Evolutionary conservation across 2,113 vertebrate genomes (phyloP), one percentile per base, ranked within the genome.

Genomic region (Galeopterus variegatus): DNA sequence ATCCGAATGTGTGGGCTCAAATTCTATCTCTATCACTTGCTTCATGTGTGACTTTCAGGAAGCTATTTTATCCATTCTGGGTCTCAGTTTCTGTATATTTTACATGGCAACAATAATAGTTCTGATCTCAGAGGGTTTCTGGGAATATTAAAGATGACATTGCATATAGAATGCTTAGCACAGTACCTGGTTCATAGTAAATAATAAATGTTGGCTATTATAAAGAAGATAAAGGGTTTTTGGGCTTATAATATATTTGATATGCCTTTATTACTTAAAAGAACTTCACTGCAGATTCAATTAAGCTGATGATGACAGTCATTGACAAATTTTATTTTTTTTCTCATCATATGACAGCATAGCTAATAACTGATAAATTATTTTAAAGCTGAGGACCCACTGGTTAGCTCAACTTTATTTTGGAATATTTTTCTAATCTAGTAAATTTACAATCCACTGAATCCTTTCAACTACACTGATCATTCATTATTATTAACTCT

Each of bases 341-440:
- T 28, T 48, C 76, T 48, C 76, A 8, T 84, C 11, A 85, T 79
- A 9, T 70, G 56, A 15, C 10, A 95, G 56, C 28, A 92, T 36
- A 85, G 1, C 4, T 76, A 67, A 95, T 45, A 93, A 75, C 90
- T 95, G 85, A 33, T 65, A 70, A 91, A 65, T 7, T 56, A 70
- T 36, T 11, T 60, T 94, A 87, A 41, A 41, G 41, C 4, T 41
- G 41, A 41, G 41, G 41, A 87, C 5, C 13, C 9, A 95, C 28
- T 69, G 36, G 23, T 17, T 82, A 72, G 69, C 7, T 81, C 8
- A 41, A 26, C 81, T 83, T 73, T 76, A 67, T 77, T 93, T 69
- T 58, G 73, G 28, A 69, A 93, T 8, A n/a, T 45, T 81, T 84
- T 67, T 86, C 19, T 73, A 75, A 69, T 76, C 4, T 33, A 70